These are phyloP conservation scores for Ivindomyrus marchei DNA, from an alignment of 2,113 vertebrate species.

Conservation along the genomic window DNA sequence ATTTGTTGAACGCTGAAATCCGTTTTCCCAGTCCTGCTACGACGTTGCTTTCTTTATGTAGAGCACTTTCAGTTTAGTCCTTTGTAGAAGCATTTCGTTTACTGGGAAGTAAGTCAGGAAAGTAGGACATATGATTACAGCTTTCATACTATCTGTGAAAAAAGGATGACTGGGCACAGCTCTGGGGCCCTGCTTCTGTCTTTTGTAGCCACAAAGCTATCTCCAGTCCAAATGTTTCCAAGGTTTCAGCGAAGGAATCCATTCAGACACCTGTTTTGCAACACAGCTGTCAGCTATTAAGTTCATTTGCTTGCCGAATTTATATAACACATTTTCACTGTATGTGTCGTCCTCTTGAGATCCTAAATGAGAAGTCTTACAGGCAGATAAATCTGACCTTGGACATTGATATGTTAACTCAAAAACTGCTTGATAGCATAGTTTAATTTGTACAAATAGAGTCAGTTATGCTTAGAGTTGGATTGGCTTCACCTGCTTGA, in stretches of 20 bases:
- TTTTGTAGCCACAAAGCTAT: neutral
- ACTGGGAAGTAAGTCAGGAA: constrained; percentile 13
- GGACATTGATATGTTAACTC: neutral
- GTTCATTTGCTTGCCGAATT: neutral
- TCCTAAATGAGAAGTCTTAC: neutral
- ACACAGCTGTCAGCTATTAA: neutral
- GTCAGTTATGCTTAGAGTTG: neutral
- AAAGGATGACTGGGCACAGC: neutral
- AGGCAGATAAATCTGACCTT: neutral
- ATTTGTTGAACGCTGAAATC: constrained; percentile 3
- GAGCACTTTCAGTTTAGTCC: constrained; percentile 4
- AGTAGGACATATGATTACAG: neutral
- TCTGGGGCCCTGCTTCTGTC: neutral
- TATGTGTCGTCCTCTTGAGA: neutral
- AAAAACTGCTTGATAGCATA: neutral
- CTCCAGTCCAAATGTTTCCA: neutral
- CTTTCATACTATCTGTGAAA: neutral
- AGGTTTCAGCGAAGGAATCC: neutral
- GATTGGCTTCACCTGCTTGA: neutral
- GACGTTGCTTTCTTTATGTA: constrained; percentile 3
- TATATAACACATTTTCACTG: neutral
- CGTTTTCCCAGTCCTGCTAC: neutral
- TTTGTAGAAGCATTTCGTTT: neutral
- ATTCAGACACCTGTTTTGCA: neutral
- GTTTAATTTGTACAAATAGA: neutral